Evolutionary conservation across 2,888 invertebrate species (phyloP), one percentile per base, ranked within the genome.

Genomic region (Monopis laevigella): DNA sequence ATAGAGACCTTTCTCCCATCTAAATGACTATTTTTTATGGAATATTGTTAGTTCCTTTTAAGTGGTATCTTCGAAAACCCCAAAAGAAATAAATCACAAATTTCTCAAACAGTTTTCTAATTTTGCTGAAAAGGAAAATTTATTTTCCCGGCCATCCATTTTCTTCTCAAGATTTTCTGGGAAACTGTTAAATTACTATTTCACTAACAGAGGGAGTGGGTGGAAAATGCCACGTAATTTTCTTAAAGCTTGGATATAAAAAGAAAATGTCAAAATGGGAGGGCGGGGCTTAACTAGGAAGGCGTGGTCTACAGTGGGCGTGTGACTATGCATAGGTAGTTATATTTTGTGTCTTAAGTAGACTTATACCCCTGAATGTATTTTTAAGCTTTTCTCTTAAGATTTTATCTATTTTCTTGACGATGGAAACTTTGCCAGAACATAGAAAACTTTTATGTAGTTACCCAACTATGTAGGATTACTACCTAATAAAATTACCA

Each of bases 281-380:
- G 57, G 62, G 62, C 61, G 62, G 55, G 56, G 49, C 49, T 32
- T 32, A 21, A 36, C 5, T 10, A 3, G 12, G 36, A 21, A 2
- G 32, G 36, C 21, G 19, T 36, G 36, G 12, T 21, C 5, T 11
- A n/a, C n/a, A 18, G 6, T 16, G 16, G 14, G 34, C 7, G 16
- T 13, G 16, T 34, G 2, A 6, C 12, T 12, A 13, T 11, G 12
- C 2, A 2, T 13, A 12, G 14, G 7, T n/a, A 14, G 14, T 13
- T 29, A 29, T 13, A 29, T 29, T 29, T 29, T 11, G 7, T 29
- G 12, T 12, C 12, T 7, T 11, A 29, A 29, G 14, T 13, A 13
- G 29, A 13, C 14, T 13, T 29, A 29, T 12, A 29, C 29, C 12
- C 29, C 29, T 29, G 29, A 3, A 12, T 29, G 12, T 29, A 3